phyloP scores from a whole-genome alignment of 2,888 invertebrate species.

The Diploptera punctata region DNA sequence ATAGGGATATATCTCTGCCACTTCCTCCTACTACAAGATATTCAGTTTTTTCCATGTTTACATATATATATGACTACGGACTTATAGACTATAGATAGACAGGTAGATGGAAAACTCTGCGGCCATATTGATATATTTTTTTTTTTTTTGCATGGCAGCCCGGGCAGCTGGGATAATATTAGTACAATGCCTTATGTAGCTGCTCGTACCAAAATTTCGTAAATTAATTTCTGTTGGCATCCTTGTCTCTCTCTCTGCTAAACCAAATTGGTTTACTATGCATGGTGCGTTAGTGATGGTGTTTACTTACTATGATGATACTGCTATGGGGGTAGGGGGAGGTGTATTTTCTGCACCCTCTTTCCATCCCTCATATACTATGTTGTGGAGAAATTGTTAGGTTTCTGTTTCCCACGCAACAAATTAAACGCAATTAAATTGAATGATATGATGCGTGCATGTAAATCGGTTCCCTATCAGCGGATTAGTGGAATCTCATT shows the following conservation, averaged over 20 bases:
- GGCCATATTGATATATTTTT: too few relatives aligned
- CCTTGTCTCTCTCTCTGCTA: conserved; percentile 5
- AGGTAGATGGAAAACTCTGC: too few relatives aligned
- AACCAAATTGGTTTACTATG: conserved; percentile 22
- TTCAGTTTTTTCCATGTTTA: too few relatives aligned
- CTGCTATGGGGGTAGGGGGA: neutral
- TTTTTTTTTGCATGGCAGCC: too few relatives aligned
- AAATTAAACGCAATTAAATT: conserved; percentile 26
- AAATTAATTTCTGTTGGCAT: conserved; percentile 17
- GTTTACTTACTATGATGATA: conserved; percentile 14
- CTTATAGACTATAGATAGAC: too few relatives aligned
- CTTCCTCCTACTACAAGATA: too few relatives aligned
- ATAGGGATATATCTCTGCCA: too few relatives aligned
- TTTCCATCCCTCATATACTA: neutral
- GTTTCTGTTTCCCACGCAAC: conserved; percentile 12
- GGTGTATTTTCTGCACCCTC: neutral
- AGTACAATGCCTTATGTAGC: neutral
- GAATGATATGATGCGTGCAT: conserved; percentile 16
- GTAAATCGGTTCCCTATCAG: neutral
- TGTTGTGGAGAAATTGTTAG: conserved; percentile 4
- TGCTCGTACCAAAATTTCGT: neutral
- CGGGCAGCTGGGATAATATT: too few relatives aligned
- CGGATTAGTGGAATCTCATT: neutral
- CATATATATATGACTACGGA: too few relatives aligned
- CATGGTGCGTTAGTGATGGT: conserved; percentile 22